Conservation (phyloP, 1,140 invertebrate genomes). For the Hycleus phaleratus region DNA sequence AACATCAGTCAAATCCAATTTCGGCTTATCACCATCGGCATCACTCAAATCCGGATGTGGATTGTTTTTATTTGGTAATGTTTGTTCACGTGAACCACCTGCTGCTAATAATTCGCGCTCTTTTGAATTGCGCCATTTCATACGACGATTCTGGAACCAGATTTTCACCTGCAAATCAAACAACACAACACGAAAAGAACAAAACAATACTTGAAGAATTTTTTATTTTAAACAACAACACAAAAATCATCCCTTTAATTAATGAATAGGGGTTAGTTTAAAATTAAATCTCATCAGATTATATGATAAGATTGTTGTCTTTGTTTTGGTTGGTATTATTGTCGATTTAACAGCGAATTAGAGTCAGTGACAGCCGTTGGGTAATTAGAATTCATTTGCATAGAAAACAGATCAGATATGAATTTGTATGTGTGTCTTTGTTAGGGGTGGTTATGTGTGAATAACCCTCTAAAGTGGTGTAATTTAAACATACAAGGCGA, state of each 20-base stretch:
- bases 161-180: slow-evolving; percentile 77
- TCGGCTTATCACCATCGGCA: slow-evolving; percentile 68
- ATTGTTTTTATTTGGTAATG: slow-evolving; percentile 93
- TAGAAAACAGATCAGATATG: neutral
- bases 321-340: neutral
- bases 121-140: slow-evolving; percentile 97
- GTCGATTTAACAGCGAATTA: neutral
- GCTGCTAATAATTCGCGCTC: slow-evolving; percentile 88
- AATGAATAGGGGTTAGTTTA: too few relatives aligned
- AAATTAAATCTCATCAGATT: too few relatives aligned
- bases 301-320: neutral
- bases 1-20: slow-evolving; percentile 47
- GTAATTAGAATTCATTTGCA: slow-evolving; percentile 6
- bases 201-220: too few relatives aligned
- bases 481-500: too few relatives aligned
- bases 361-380: neutral
- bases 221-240: too few relatives aligned
- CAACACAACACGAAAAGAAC: neutral
- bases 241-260: too few relatives aligned
- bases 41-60: slow-evolving; percentile 93
- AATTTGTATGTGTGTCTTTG: too few relatives aligned
- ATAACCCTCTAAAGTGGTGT: too few relatives aligned
- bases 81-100: slow-evolving; percentile 89
- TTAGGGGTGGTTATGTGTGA: too few relatives aligned
- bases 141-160: slow-evolving; percentile 92